phyloP scores from a whole-genome alignment of 2,113 vertebrate species.

The Thunnus maccoyii region DNA sequence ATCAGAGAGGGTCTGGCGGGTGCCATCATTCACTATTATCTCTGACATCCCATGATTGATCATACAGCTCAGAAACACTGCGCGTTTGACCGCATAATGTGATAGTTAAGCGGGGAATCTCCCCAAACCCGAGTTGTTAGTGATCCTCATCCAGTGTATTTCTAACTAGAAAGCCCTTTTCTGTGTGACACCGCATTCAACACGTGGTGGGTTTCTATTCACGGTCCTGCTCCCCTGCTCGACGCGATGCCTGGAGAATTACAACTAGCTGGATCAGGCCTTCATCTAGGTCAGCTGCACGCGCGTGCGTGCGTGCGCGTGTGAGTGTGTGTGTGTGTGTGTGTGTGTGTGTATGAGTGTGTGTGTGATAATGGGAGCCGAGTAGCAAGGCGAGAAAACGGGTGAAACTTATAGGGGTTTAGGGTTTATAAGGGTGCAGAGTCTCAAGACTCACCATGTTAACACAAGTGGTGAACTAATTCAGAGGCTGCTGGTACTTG shows the following conservation, averaged over 20 bases:
- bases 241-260: conserved; percentile 74
- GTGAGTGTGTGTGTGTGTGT: conserved; percentile 6
- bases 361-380: conserved; percentile 19
- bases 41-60: conserved; percentile 90
- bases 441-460: conserved; percentile 5
- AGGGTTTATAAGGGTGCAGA: conserved; percentile 25
- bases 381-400: conserved; percentile 25
- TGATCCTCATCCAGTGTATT: conserved; percentile 60
- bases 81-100: conserved; percentile 86
- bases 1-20: conserved; percentile 60
- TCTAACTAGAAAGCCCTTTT: conserved; percentile 48
- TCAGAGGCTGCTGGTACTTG: background rate
- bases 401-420: conserved; percentile 22
- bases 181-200: conserved; percentile 79
- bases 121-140: conserved; percentile 49
- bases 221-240: conserved; percentile 56
- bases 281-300: conserved; percentile 79
- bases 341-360: conserved; percentile 17
- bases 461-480: background rate
- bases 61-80: conserved; percentile 80
- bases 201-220: conserved; percentile 80
- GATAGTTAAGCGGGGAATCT: conserved; percentile 79
- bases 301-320: conserved; percentile 13
- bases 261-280: conserved; percentile 77
- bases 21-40: conserved; percentile 85